phyloP scores from a whole-genome alignment of 2,797 vertebrate species.

The Spinus pinus region DNA sequence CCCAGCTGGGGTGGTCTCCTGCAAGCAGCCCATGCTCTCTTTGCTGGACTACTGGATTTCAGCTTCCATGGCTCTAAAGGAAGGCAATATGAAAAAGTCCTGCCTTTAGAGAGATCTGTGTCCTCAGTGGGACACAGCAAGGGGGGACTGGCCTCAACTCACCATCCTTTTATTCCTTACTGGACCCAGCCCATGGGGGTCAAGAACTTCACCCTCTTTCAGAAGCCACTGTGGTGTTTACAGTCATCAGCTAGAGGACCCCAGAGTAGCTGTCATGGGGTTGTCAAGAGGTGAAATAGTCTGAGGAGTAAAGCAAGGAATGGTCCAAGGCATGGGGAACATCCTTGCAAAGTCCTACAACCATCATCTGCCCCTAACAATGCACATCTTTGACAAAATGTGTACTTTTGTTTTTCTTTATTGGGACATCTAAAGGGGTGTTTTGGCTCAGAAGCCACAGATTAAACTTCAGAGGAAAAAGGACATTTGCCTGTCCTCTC shows the following conservation, averaged over 20 bases:
- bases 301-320: background rate
- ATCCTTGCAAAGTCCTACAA: background rate
- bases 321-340: background rate
- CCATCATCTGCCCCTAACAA: background rate
- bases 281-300: background rate
- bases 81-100: background rate
- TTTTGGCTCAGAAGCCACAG: slow-evolving; percentile 1
- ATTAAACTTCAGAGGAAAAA: slow-evolving; percentile 9
- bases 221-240: background rate
- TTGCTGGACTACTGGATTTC: background rate
- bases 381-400: background rate
- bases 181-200: background rate
- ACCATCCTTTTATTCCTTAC: background rate
- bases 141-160: background rate
- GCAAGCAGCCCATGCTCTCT: background rate
- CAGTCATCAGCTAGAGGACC: background rate
- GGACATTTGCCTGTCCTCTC: background rate
- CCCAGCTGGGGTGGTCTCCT: background rate
- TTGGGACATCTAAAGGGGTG: background rate
- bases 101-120: background rate
- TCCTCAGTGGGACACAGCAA: background rate
- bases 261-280: background rate
- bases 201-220: background rate
- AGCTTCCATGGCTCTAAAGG: background rate
- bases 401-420: background rate